These are phyloP conservation scores for Alauda arvensis DNA, from an alignment of 2,797 vertebrate species.

Conservation along the genomic window DNA sequence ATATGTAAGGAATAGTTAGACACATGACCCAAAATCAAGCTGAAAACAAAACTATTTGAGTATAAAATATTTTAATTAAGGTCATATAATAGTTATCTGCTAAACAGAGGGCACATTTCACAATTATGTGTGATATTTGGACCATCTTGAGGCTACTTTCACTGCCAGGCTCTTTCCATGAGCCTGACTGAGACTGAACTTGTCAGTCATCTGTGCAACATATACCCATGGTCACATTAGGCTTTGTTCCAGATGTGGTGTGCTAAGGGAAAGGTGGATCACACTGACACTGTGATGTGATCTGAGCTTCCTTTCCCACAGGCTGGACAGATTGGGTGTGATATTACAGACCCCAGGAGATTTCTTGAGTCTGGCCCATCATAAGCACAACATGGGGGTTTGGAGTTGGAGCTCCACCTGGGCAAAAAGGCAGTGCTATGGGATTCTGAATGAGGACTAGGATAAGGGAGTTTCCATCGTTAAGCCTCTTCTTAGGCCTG, in stretches of 20 bases:
- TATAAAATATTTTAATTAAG: not conserved
- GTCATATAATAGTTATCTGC: not conserved
- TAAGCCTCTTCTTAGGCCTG: not conserved
- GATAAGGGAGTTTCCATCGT: accelerated
- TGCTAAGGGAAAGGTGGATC: not conserved
- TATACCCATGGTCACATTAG: accelerated
- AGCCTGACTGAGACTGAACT: not conserved
- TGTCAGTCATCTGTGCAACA: not conserved
- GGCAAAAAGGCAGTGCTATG: not conserved
- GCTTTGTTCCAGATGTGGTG: not conserved
- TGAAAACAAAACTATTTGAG: not conserved
- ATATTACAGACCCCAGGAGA: not conserved
- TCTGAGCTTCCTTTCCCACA: not conserved
- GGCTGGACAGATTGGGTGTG: not conserved
- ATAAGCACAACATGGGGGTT: not conserved
- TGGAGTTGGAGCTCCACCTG: not conserved
- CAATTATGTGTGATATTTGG: not conserved
- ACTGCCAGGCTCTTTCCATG: not conserved
- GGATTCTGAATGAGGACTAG: not conserved
- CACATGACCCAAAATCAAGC: not conserved
- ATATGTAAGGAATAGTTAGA: not conserved
- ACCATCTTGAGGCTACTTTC: not conserved
- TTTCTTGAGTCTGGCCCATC: not conserved
- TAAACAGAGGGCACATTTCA: not conserved
- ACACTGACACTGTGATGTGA: not conserved